Base-by-base conservation (phyloP, 2,888 invertebrate genomes). In the Eristalinus sepulchralis region DNA sequence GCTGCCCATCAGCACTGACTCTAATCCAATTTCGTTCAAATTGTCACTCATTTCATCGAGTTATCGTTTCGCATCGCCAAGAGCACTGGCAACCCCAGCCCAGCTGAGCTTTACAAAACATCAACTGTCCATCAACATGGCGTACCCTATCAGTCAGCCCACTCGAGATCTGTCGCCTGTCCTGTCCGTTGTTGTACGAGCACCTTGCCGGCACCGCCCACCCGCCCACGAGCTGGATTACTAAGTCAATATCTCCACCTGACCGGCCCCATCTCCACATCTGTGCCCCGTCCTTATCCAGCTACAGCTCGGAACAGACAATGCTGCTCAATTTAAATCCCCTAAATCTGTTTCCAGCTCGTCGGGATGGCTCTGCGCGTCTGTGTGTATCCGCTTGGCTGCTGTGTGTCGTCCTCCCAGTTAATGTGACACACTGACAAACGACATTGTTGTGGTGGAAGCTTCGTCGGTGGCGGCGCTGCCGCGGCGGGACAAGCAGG, bases 271-370 rank as follows among this genome's bases (percentile, higher is more conserved):
- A 67, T 66, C 70, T 57, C 34, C 17, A 3, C 47, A 17, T 17
- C 47, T 47, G 47, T 17, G 17, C 8, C 47, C 47, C 8, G 47
- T 17, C 17, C 47, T 17, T 17, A 47, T 24, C 20, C 67, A 70
- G 2, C 24, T 24, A 67, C 67, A 70, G 2, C 24, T 24, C 60
- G 6, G 24, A 20, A 47, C 11, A 71, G 20, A 71, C 53, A 55
- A 39, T 55, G 33, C 64, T 59, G 34, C 59, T 71, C 71, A 70
- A 71, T 78, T 71, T 71, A 78, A 71, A 79, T 71, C 66, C 71
- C 64, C 66, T 71, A 79, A 79, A 79, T 79, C 71, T 79, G 79
- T 72, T 79, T 47, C 79, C 39, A 66, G 71, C 66, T 47, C 47
- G 22, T 39, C 33, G 36, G 64, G 64, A 57, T 64, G 57, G 31